Conservation (phyloP, 2,888 invertebrate genomes). For the Pseudeuparius sepicola region DNA sequence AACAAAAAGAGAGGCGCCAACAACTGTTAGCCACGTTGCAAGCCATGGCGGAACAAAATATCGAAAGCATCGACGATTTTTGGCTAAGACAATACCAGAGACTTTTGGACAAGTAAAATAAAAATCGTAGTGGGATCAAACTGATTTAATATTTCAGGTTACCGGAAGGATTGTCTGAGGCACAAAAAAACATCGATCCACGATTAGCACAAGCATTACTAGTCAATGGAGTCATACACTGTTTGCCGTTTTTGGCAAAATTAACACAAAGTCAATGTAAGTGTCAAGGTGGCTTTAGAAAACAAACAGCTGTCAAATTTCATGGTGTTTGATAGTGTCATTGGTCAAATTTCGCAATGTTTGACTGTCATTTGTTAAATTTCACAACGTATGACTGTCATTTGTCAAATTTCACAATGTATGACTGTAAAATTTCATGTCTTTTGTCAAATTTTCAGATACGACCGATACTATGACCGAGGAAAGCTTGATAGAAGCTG, state of each 20-base stretch:
- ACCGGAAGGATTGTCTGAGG: slow-evolving; percentile 54
- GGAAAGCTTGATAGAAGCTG: slow-evolving; percentile 48
- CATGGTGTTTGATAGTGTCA: no score
- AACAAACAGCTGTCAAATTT: no score
- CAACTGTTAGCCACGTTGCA: slow-evolving; percentile 58
- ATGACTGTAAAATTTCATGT: background rate
- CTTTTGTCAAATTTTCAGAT: slow-evolving; percentile 23
- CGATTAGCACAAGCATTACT: slow-evolving; percentile 57
- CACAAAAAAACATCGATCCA: slow-evolving; percentile 55
- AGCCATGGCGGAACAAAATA: slow-evolving; percentile 56
- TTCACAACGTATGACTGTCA: no score
- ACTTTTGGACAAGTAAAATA: slow-evolving; percentile 52
- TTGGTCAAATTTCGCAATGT: no score
- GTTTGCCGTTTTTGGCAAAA: slow-evolving; percentile 62
- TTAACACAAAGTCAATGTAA: slow-evolving; percentile 46
- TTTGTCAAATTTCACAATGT: slow-evolving; percentile 2
- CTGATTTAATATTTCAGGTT: slow-evolving; percentile 27
- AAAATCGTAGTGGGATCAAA: background rate
- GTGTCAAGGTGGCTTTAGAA: no score
- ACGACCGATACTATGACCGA: slow-evolving; percentile 44
- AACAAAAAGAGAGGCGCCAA: slow-evolving; percentile 54
- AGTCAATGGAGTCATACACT: slow-evolving; percentile 63
- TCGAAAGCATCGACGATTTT: slow-evolving; percentile 47
- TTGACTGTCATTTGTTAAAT: no score
- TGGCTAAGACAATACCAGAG: slow-evolving; percentile 78